These are phyloP conservation scores for Pseudochirops cupreus DNA, from an alignment of 2,797 vertebrate species.

Conservation along the genomic window DNA sequence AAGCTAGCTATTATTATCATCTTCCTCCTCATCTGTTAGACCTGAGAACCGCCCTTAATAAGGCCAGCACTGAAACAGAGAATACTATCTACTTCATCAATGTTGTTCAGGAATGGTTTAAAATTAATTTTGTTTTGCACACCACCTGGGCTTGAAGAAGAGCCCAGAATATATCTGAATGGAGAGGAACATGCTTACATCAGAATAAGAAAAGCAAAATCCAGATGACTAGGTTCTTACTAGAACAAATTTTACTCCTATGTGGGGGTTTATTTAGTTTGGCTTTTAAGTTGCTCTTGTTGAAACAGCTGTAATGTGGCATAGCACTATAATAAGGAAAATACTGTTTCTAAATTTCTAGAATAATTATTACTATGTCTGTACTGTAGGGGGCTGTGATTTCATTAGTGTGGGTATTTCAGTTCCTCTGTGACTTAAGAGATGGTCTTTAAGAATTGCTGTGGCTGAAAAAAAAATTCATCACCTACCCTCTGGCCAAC, in stretches of 20 bases:
- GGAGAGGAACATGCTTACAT: background rate
- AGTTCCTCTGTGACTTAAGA: background rate
- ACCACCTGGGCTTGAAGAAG: background rate
- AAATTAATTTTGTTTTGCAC: background rate
- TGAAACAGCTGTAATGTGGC: constrained; percentile 63
- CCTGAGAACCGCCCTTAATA: background rate
- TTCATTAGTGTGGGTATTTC: background rate
- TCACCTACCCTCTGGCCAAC: background rate
- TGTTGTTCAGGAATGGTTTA: background rate
- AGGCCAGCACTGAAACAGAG: background rate
- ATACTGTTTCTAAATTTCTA: constrained; percentile 59
- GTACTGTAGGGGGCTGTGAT: background rate
- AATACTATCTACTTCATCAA: background rate
- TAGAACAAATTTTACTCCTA: background rate
- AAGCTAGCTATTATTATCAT: background rate
- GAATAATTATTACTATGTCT: constrained; percentile 53
- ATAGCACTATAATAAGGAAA: constrained; percentile 56
- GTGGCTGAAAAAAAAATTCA: background rate
- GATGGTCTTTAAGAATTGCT: background rate
- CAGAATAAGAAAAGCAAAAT: constrained; percentile 18
- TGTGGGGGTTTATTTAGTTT: constrained; percentile 27
- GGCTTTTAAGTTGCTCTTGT: constrained; percentile 38
- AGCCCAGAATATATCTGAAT: background rate
- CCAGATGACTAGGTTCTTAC: background rate
- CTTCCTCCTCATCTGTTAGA: background rate